Conservation (phyloP, 2,113 vertebrate species). For the Antechinus flavipes region DNA sequence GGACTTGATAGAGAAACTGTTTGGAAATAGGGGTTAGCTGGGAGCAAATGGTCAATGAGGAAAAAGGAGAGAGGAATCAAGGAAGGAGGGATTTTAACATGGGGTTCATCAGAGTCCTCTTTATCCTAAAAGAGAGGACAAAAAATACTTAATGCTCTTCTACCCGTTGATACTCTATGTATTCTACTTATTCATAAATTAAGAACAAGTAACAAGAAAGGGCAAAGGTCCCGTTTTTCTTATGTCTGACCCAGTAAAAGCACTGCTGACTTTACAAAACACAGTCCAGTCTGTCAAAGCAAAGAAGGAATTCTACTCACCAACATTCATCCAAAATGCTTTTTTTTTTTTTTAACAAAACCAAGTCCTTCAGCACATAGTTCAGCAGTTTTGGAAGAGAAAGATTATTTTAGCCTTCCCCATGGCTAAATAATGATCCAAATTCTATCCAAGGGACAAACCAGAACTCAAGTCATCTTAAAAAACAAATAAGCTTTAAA, state of each 20-base stretch:
- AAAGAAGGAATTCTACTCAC: not conserved
- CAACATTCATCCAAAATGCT: not conserved
- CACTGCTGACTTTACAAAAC: not conserved
- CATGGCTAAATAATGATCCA: not conserved
- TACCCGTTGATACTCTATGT: not conserved
- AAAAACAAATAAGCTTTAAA: not conserved
- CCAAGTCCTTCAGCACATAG: not conserved
- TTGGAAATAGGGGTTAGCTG: not conserved
- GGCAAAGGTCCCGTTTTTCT: not conserved
- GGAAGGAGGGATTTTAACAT: not conserved
- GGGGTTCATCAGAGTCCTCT: not conserved
- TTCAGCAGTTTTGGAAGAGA: not conserved
- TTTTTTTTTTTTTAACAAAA: not conserved
- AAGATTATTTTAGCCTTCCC: not conserved
- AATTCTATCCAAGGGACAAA: not conserved
- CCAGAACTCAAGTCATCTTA: not conserved
- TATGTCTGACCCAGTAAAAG: not conserved
- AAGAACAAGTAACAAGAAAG: conserved; percentile 22
- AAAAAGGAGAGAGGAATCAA: not conserved
- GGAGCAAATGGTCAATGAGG: not conserved
- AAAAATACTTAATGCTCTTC: not conserved
- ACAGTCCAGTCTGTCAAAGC: not conserved
- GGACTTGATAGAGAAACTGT: not conserved
- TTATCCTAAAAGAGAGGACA: not conserved
- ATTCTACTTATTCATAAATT: not conserved